Percentiles rank a stretch among this genome's conserved stretches.
phyloP scores from a whole-genome alignment of 2,797 vertebrate species.

The Notolepis coatsorum region DNA sequence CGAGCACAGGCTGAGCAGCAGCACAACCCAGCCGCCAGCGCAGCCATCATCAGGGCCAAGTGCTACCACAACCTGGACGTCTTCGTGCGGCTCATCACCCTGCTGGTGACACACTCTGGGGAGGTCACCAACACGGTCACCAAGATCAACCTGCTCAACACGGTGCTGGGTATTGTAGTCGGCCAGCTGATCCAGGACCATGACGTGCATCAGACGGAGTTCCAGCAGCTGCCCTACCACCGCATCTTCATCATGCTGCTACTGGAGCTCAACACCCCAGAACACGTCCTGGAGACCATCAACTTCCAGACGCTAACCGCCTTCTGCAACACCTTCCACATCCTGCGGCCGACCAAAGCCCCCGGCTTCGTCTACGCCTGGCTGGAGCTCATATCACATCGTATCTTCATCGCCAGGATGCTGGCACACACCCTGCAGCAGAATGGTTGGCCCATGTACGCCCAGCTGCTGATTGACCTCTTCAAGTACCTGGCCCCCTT shows the following conservation, averaged over 20 bases:
- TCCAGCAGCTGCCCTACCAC: constrained; percentile 98
- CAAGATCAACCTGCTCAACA: constrained; percentile 98
- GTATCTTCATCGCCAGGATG: constrained; percentile 99
- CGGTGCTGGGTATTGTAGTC: constrained; percentile 98
- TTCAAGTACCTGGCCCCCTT: constrained; percentile 99
- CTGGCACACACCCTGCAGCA: constrained; percentile 99
- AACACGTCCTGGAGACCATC: constrained; percentile 98
- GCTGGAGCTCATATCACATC: constrained; percentile 98
- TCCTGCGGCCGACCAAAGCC: constrained; percentile 98
- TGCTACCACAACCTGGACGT: constrained; percentile 99
- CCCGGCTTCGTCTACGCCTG: constrained; percentile 99
- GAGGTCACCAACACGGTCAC: constrained; percentile 99
- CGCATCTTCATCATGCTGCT: constrained; percentile 99
- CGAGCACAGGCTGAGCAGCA: constrained; percentile 97
- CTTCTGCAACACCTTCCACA: constrained; percentile 99
- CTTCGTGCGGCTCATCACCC: constrained; percentile 95
- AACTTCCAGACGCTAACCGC: constrained; percentile 99
- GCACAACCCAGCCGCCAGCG: constrained; percentile 97
- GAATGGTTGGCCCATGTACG: constrained; percentile 99
- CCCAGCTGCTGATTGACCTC: constrained; percentile 96
- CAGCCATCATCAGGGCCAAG: constrained; percentile 98
- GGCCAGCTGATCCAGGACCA: constrained; percentile 98
- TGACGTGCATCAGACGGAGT: constrained; percentile 96
- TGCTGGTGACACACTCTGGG: constrained; percentile 98
- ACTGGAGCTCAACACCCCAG: constrained; percentile 96